Percentiles rank a stretch among this genome's conserved stretches.
Evolutionary conservation across 2,797 vertebrate species (phyloP).

Genomic region (Chaetophractus vellerosus): DNA sequence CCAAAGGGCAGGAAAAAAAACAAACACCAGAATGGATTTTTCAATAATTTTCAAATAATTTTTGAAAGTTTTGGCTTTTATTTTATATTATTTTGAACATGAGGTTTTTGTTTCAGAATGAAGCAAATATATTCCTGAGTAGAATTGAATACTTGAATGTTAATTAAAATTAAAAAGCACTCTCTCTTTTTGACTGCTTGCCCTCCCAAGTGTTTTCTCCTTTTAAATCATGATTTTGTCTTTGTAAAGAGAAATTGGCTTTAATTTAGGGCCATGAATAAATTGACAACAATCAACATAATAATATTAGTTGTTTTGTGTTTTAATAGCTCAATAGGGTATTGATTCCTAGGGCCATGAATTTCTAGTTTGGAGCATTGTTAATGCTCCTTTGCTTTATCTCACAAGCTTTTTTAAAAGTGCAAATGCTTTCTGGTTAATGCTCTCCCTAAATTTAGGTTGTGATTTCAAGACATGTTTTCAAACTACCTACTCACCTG

Average conservation of each 20-base stretch:
- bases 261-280: neutral
- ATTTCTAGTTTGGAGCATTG: neutral
- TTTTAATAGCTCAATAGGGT: neutral
- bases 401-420: neutral
- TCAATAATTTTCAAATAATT: neutral
- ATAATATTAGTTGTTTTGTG: neutral
- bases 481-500: conserved; percentile 46
- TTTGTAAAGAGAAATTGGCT: conserved; percentile 54
- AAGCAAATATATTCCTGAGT: neutral
- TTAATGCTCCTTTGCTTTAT: neutral
- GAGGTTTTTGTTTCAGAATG: neutral
- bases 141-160: neutral
- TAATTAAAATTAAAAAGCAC: neutral
- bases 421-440: neutral
- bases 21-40: neutral
- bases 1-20: neutral
- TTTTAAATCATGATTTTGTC: conserved; percentile 42
- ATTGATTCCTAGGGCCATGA: neutral
- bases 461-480: conserved; percentile 65
- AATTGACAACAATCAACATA: neutral
- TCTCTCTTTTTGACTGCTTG: neutral
- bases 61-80: neutral
- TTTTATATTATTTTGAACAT: conserved; percentile 12
- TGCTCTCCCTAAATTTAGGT: neutral
- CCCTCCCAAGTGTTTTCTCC: neutral